These are phyloP conservation scores for Cydia strobilella DNA, from an alignment of 1,140 invertebrate species.

Conservation along the genomic window DNA sequence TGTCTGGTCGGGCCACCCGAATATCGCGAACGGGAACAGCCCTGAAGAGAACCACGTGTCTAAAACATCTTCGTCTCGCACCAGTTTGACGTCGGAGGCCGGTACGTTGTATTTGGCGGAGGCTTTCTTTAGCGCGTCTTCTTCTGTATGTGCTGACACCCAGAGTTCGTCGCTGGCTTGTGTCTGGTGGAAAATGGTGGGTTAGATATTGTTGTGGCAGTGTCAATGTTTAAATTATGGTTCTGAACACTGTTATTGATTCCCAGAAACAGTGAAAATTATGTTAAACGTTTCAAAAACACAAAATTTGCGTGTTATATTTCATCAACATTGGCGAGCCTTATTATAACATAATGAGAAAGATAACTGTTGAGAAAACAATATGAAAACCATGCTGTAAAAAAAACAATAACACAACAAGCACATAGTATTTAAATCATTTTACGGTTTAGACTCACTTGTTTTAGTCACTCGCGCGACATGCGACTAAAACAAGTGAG, in stretches of 20 bases:
- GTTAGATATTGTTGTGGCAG: too few relatives aligned
- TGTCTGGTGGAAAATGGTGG: constrained; percentile 23
- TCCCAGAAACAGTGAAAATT: too few relatives aligned
- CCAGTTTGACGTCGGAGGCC: constrained; percentile 84
- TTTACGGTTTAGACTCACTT: too few relatives aligned
- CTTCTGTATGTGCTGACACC: constrained; percentile 92
- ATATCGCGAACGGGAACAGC: constrained; percentile 97
- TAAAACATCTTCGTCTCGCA: constrained; percentile 97
- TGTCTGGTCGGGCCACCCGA: constrained; percentile 97
- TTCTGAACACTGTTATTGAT: too few relatives aligned
- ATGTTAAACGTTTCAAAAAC: too few relatives aligned
- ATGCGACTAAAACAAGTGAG: too few relatives aligned
- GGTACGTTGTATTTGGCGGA: constrained; percentile 88
- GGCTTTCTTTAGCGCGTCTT: constrained; percentile 93
- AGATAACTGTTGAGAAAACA: background rate
- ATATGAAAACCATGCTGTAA: constrained; percentile 24
- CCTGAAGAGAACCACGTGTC: constrained; percentile 99
- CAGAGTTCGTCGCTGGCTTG: constrained; percentile 88
- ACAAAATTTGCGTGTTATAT: too few relatives aligned
- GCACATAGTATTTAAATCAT: background rate
- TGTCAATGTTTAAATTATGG: too few relatives aligned
- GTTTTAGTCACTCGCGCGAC: too few relatives aligned
- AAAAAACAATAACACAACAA: constrained; percentile 7
- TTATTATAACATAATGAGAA: too few relatives aligned
- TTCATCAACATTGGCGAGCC: too few relatives aligned